Evolutionary conservation across 2,888 invertebrate species (phyloP).

Genomic region (Dascillus cervinus): DNA sequence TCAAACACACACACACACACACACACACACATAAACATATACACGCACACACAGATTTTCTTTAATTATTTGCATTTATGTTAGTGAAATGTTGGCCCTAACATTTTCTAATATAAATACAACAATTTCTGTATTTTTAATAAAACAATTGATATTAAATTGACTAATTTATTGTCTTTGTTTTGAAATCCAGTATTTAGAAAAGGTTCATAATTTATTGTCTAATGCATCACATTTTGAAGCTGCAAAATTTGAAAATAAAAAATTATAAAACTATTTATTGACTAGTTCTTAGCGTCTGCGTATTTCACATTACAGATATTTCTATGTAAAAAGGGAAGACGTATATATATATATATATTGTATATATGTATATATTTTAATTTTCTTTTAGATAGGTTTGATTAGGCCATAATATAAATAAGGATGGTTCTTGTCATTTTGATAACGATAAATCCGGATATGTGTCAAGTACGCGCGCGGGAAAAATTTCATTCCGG

Average conservation of each 20-base stretch:
- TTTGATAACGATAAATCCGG: no score
- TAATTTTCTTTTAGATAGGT: no score
- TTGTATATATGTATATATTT: no score
- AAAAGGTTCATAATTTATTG: slow-evolving; percentile 15
- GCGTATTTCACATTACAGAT: slow-evolving; percentile 14
- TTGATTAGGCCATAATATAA: no score
- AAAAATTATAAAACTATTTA: no score
- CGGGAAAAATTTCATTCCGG: no score
- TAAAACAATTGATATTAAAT: slow-evolving; percentile 24
- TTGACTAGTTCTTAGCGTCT: slow-evolving; percentile 13
- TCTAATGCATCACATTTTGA: slow-evolving; percentile 20
- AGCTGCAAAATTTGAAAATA: no score
- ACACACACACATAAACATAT: no score
- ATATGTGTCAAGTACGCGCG: no score
- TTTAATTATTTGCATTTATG: slow-evolving; percentile 28
- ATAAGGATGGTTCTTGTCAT: no score
- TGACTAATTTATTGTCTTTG: slow-evolving; percentile 29
- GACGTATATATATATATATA: slow-evolving; percentile 18
- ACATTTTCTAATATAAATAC: slow-evolving; percentile 33
- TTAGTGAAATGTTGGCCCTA: slow-evolving; percentile 35
- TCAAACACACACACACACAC: no score
- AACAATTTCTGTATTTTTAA: slow-evolving; percentile 2
- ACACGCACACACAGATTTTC: no score
- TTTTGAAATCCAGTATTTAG: slow-evolving; percentile 10
- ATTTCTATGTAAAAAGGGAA: slow-evolving; percentile 18